Conservation (phyloP, 2,113 vertebrate genomes). For the Ptyas mucosa region DNA sequence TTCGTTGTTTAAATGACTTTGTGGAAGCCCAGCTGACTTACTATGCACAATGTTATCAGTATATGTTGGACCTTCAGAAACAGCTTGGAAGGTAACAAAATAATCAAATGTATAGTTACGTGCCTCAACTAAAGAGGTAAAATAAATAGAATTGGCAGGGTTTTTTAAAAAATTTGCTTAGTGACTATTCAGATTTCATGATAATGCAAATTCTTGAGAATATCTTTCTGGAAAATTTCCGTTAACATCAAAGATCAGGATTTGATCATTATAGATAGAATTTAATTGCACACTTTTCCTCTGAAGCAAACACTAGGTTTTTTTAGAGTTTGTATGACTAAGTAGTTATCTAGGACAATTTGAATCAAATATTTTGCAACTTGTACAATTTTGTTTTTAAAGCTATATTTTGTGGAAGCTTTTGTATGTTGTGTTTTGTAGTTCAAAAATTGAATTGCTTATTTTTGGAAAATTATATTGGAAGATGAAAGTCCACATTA, state of each 20-base stretch:
- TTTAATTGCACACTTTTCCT: background rate
- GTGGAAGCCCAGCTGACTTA: slow-evolving; percentile 97
- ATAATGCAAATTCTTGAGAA: background rate
- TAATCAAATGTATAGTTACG: background rate
- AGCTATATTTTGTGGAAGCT: background rate
- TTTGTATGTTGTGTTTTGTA: background rate
- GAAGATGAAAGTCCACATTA: background rate
- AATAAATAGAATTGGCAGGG: background rate
- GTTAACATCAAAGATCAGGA: background rate
- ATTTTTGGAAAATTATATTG: background rate
- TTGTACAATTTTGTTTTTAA: background rate
- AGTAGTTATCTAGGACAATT: background rate
- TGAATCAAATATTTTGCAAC: background rate
- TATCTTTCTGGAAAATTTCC: background rate
- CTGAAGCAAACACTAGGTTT: background rate
- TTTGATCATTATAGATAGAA: background rate
- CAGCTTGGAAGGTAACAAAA: slow-evolving; percentile 90
- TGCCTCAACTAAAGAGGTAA: background rate
- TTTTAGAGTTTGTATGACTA: background rate
- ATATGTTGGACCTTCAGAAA: slow-evolving; percentile 97
- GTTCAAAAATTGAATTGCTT: background rate
- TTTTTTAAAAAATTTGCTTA: background rate
- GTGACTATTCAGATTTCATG: background rate
- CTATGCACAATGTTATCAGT: slow-evolving; percentile 97
- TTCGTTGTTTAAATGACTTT: slow-evolving; percentile 95